phyloP scores from a whole-genome alignment of 2,888 invertebrate species.

The Drosophila pegasa region DNA sequence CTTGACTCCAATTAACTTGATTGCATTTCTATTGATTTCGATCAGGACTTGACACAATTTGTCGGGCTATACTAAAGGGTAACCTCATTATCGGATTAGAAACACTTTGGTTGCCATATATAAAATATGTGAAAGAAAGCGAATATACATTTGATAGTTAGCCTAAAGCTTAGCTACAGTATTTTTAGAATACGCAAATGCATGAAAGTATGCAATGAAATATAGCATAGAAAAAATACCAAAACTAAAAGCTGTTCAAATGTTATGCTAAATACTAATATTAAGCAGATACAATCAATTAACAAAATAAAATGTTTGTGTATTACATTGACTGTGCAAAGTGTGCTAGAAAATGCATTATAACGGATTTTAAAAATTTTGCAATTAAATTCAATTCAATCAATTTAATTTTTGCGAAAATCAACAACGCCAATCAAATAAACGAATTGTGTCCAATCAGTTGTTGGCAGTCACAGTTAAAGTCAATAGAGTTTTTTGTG shows the following conservation, averaged over 20 bases:
- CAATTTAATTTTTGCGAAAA: neutral
- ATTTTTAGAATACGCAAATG: neutral
- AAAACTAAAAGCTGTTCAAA: neutral
- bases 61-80: conserved; percentile 18
- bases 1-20: conserved; percentile 67
- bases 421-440: conserved; percentile 17
- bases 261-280: neutral
- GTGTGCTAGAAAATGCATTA: neutral
- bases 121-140: too few relatives aligned
- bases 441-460: conserved; percentile 12
- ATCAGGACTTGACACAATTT: conserved; percentile 13
- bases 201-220: conserved; percentile 15
- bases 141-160: neutral
- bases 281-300: neutral
- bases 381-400: neutral
- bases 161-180: conserved; percentile 37
- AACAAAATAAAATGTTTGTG: neutral
- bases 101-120: neutral
- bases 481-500: conserved; percentile 20
- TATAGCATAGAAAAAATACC: neutral
- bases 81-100: neutral
- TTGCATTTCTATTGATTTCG: conserved; percentile 73
- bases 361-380: neutral
- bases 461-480: conserved; percentile 9
- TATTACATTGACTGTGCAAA: neutral